Evolutionary conservation across 2,888 invertebrate species (phyloP).

Genomic region (Chaitophorus viminalis): DNA sequence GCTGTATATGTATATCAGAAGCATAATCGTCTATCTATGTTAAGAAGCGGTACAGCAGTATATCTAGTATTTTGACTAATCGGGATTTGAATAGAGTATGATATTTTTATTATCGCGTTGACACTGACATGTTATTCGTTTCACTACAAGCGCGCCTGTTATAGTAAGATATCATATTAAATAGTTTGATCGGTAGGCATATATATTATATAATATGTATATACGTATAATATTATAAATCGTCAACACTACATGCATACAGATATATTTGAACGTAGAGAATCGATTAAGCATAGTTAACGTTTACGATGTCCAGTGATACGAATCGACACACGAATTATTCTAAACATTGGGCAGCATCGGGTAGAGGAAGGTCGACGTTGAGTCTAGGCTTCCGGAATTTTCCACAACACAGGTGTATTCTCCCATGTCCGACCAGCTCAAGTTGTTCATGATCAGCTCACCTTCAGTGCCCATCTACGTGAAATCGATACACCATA

Average conservation of each 20-base stretch:
- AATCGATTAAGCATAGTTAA: neutral
- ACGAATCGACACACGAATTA: neutral
- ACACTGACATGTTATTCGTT: neutral
- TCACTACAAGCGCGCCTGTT: constrained; percentile 15
- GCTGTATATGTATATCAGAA: neutral
- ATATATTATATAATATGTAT: too few species aligned
- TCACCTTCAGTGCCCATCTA: constrained; percentile 51
- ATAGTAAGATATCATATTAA: neutral
- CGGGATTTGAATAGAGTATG: neutral
- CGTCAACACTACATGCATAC: neutral
- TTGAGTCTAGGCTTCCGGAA: constrained; percentile 73
- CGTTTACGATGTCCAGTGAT: neutral
- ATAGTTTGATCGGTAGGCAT: neutral
- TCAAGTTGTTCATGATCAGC: constrained; percentile 77
- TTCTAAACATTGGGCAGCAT: constrained; percentile 66
- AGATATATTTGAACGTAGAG: constrained; percentile 30
- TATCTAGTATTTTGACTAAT: neutral
- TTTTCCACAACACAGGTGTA: constrained; percentile 82
- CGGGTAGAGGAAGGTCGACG: constrained; percentile 81
- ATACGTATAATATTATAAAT: neutral
- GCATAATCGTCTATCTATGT: neutral
- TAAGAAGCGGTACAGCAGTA: neutral
- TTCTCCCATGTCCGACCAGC: constrained; percentile 84
- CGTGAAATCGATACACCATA: constrained; percentile 6
- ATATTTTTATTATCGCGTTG: neutral